Evolutionary conservation across 2,113 vertebrate species (phyloP), one percentile per base, ranked within the genome.

Genomic region (Eidolon helvum): DNA sequence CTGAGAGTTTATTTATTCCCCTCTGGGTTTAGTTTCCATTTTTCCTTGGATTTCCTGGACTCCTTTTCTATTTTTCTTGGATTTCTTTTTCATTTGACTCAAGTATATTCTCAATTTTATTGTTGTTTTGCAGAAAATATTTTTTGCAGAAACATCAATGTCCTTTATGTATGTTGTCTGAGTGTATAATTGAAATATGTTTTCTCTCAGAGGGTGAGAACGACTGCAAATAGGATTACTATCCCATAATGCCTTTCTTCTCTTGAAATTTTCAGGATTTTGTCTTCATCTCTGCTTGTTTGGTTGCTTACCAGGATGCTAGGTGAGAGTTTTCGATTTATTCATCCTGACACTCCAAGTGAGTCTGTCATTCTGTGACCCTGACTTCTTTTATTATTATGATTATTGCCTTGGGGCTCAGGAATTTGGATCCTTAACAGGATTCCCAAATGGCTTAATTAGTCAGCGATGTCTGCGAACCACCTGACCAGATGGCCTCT

Each of bases 51-150:
- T 91, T 88, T 96, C 66, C 68, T 85, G 26, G 28, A 40, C 72
- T 53, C 55, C 53, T 86, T 77, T 88, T 91, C 71, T 80, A 12
- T 79, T 95, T 96, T 90, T 77, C 95, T 95, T 94, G 96, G 79
- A 94, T 94, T 95, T 91, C 80, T 85, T 97, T 97, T 94, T 92
- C 92, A 96, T 94, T 95, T 97, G 53, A 43, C 68, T 95, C 35
- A 95, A 93, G 90, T 79, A 43, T 71, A 80, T 30, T 68, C 68
- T 94, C 86, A 26, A 45, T 94, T 68, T 93, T 82, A 50, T 74
- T 95, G 57, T 80, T 91, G 85, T 85, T 96, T 94, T 75, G 69
- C 28, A 63, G 87, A 77, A 72, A 87, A 35, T 57, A 59, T 68
- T 93, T 88, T 96, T 93, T 78, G 89, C 72, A 40, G 72, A 79